These are phyloP conservation scores for Trichomycterus rosablanca DNA, from an alignment of 2,113 vertebrate genomes.

Conservation along the genomic window DNA sequence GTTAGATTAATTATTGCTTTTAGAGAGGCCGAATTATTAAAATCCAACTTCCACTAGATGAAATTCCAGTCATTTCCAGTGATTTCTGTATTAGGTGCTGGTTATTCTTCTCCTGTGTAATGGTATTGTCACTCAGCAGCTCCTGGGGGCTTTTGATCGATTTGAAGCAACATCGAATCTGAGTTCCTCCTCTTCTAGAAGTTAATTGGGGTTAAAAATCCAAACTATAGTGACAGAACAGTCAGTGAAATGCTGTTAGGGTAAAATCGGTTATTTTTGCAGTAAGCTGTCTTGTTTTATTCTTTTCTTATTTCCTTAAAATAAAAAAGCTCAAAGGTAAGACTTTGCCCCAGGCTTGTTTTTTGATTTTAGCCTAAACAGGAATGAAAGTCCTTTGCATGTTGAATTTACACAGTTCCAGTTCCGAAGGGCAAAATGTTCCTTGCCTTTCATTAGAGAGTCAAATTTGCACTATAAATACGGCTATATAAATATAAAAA, in stretches of 20 bases:
- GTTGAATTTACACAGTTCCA: too few species aligned
- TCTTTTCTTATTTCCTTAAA: too few species aligned
- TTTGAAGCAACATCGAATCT: conserved; percentile 46
- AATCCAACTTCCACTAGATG: conserved; percentile 19
- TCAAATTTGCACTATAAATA: conserved; percentile 17
- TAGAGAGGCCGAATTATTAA: conserved; percentile 34
- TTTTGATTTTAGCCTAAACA: too few species aligned
- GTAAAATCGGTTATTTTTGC: too few species aligned
- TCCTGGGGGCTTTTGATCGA: too few species aligned
- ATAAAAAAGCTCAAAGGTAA: too few species aligned
- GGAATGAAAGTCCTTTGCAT: too few species aligned
- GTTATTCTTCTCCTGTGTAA: conserved; percentile 36
- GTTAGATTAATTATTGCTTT: conserved; percentile 54
- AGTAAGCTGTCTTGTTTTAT: too few species aligned
- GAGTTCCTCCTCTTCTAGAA: conserved; percentile 35
- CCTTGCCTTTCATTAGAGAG: conserved; percentile 6
- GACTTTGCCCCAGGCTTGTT: too few species aligned
- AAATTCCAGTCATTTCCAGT: conserved; percentile 48
- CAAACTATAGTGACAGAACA: conserved; percentile 22
- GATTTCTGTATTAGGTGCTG: conserved; percentile 11
- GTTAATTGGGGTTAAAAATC: conserved; percentile 56
- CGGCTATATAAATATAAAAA: conserved; percentile 24
- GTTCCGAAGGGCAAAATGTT: conserved; percentile 13
- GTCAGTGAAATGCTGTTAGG: too few species aligned
- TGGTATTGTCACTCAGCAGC: conserved; percentile 39